Evolutionary conservation across 2,113 vertebrate species (phyloP).

Genomic region (Heptranchias perlo): DNA sequence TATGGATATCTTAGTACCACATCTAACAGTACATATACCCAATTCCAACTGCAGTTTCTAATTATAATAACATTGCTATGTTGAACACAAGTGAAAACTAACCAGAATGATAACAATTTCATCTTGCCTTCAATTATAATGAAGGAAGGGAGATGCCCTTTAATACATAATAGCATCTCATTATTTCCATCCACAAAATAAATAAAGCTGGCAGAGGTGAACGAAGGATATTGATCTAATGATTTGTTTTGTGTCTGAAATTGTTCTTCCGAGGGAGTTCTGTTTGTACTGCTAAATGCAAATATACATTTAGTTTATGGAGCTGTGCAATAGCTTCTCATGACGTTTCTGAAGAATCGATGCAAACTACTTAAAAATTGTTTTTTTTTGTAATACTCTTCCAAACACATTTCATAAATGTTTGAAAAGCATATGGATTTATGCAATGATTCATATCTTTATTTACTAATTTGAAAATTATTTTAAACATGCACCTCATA

Average conservation of each 20-base stretch:
- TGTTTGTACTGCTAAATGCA: background rate
- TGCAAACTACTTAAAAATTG: background rate
- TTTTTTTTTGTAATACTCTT: background rate
- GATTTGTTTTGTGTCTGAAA: background rate
- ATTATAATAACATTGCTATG: background rate
- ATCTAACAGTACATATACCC: background rate
- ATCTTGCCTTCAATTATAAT: background rate
- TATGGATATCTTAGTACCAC: background rate
- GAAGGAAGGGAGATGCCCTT: background rate
- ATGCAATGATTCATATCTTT: background rate
- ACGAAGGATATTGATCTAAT: background rate
- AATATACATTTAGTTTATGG: background rate
- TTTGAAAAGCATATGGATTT: background rate
- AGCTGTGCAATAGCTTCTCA: background rate
- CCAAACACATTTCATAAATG: background rate
- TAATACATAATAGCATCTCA: background rate
- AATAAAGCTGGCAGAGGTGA: background rate
- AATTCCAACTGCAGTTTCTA: background rate
- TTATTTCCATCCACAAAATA: background rate
- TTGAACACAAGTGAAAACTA: background rate
- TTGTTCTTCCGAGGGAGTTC: background rate
- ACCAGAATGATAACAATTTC: background rate
- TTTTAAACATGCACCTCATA: background rate
- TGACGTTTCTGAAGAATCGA: background rate
- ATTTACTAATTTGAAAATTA: conserved; percentile 5